These are phyloP conservation scores for Nomia melanderi DNA, from an alignment of 1,140 invertebrate species.

Conservation along the genomic window DNA sequence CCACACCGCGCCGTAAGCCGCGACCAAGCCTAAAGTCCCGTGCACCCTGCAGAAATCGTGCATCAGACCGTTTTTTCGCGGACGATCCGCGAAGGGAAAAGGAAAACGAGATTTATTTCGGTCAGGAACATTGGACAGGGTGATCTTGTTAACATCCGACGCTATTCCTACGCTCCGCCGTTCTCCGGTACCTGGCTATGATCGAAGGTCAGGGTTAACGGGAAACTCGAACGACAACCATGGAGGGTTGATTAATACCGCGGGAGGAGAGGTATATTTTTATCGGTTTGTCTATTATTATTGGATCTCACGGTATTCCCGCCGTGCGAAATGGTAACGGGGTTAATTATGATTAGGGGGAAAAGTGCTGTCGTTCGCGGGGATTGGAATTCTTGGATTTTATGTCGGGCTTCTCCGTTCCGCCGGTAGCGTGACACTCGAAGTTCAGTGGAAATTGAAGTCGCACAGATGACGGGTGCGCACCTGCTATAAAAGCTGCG, in stretches of 20 bases:
- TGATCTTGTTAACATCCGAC: not conserved
- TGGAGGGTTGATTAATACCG: not conserved
- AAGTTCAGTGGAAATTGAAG: too few species aligned
- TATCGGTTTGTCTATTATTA: not conserved
- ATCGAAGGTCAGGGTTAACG: conserved; percentile 52
- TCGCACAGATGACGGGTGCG: too few species aligned
- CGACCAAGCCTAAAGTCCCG: conserved; percentile 65
- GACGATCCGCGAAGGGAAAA: conserved; percentile 27
- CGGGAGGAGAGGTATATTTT: too few species aligned
- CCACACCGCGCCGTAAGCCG: conserved; percentile 61
- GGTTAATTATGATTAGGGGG: not conserved
- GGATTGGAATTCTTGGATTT: too few species aligned
- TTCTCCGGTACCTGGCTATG: not conserved
- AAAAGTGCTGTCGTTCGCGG: not conserved
- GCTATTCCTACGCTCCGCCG: not conserved
- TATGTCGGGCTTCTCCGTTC: too few species aligned
- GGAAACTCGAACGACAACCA: not conserved
- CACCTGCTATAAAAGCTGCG: too few species aligned
- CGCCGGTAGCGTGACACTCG: too few species aligned
- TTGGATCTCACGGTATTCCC: not conserved
- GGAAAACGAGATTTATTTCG: conserved; percentile 15
- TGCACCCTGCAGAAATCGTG: conserved; percentile 46
- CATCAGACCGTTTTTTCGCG: conserved; percentile 4
- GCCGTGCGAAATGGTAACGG: not conserved
- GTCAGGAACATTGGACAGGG: not conserved